Conservation (phyloP, 2,113 vertebrate species). For the Takifugu flavidus region DNA sequence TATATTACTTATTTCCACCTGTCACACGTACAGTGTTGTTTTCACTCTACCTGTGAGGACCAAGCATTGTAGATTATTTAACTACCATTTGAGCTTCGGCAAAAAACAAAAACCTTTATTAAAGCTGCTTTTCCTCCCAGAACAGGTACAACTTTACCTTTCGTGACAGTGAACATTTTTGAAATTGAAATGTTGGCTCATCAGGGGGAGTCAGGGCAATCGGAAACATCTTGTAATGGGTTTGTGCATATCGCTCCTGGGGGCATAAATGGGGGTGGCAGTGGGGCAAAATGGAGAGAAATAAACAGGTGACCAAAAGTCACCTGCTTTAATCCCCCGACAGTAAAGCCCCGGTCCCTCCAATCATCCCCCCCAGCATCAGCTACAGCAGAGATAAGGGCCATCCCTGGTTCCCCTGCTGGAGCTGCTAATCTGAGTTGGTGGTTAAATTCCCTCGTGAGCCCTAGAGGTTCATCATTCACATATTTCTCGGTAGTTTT, state of each 20-base stretch:
- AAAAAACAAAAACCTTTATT: too few relatives aligned
- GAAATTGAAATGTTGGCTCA: background rate
- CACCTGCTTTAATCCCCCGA: conserved; percentile 30
- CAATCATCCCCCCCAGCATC: conserved; percentile 1
- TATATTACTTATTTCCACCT: too few relatives aligned
- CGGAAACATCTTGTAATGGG: conserved; percentile 26
- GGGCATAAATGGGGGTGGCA: conserved; percentile 37
- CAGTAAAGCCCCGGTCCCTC: background rate
- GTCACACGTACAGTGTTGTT: too few relatives aligned
- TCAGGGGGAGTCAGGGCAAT: conserved; percentile 6
- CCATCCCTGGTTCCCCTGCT: conserved; percentile 7
- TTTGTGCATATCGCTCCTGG: conserved; percentile 37
- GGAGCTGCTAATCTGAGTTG: conserved; percentile 13
- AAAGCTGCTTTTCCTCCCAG: too few relatives aligned
- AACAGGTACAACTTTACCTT: too few relatives aligned
- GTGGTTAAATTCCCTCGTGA: conserved; percentile 1
- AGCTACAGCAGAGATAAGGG: conserved; percentile 15
- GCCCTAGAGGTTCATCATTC: too few relatives aligned
- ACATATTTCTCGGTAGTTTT: too few relatives aligned
- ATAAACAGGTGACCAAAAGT: conserved; percentile 41
- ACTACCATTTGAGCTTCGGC: too few relatives aligned
- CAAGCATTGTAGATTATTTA: too few relatives aligned
- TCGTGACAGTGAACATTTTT: background rate
- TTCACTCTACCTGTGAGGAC: too few relatives aligned
- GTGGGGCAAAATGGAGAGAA: conserved; percentile 26